Evolutionary conservation across 1,140 invertebrate genomes (phyloP).

Genomic region (Oedothorax gibbosus): DNA sequence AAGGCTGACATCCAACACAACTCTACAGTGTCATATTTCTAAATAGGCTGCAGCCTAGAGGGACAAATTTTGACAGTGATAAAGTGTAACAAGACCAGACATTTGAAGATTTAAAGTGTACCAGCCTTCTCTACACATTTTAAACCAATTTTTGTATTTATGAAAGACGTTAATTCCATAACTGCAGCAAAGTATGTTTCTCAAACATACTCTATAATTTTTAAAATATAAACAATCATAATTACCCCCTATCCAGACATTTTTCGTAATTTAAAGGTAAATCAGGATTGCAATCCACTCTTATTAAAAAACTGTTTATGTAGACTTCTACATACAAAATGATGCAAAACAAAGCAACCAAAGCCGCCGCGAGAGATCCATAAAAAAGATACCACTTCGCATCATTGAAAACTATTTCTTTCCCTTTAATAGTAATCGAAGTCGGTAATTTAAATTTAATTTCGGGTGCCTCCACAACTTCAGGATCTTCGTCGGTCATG

Average conservation of each 20-base stretch:
- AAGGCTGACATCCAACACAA: too few species aligned
- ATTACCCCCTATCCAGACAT: constrained; percentile 47
- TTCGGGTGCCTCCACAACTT: not conserved
- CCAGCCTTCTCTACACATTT: too few species aligned
- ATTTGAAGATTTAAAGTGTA: too few species aligned
- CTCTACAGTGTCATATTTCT: too few species aligned
- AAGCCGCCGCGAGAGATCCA: not conserved
- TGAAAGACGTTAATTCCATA: not conserved
- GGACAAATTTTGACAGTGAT: too few species aligned
- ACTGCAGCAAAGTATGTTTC: not conserved
- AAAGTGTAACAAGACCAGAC: too few species aligned
- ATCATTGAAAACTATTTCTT: constrained; percentile 38
- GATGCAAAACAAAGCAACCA: constrained; percentile 42
- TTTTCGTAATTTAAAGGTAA: constrained; percentile 53
- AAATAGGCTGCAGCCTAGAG: too few species aligned
- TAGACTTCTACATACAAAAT: constrained; percentile 54
- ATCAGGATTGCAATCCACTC: constrained; percentile 51
- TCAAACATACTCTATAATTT: not conserved
- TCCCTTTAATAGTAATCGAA: constrained; percentile 23
- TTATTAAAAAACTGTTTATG: constrained; percentile 44
- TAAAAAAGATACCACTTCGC: constrained; percentile 51
- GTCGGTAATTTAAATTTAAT: constrained; percentile 33
- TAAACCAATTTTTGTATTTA: not conserved
- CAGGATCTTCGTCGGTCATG: constrained; percentile 13
- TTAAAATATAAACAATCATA: not conserved